phyloP scores from a whole-genome alignment of 2,797 vertebrate genomes.

The Betta splendens region DNA sequence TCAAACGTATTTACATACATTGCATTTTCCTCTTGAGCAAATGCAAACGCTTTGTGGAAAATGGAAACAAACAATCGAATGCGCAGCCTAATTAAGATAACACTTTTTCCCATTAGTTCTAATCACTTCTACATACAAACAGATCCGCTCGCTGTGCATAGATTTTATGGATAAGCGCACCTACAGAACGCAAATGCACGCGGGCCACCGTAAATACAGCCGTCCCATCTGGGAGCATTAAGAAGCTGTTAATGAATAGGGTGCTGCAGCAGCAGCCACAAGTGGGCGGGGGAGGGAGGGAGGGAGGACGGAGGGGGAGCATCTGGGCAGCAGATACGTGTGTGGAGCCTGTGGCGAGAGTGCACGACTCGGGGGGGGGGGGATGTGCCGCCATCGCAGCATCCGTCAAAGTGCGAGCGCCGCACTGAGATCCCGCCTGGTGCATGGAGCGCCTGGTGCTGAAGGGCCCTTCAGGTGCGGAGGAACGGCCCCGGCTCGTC shows the following conservation, averaged over 20 bases:
- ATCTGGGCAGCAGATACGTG: conserved; percentile 80
- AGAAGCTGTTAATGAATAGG: conserved; percentile 83
- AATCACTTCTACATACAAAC: conserved; percentile 66
- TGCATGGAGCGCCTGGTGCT: conserved; percentile 1
- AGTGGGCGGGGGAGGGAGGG: conserved; percentile 68
- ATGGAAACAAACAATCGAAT: conserved; percentile 57
- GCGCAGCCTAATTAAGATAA: conserved; percentile 63
- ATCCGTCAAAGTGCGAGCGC: no score
- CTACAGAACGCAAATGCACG: conserved; percentile 38
- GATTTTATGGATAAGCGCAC: conserved; percentile 57
- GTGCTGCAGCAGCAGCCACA: conserved; percentile 71
- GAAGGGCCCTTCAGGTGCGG: conserved; percentile 32
- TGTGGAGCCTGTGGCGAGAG: conserved; percentile 68
- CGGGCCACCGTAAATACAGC: conserved; percentile 74
- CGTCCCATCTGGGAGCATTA: conserved; percentile 82
- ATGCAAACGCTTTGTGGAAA: conserved; percentile 50
- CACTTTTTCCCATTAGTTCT: conserved; percentile 34
- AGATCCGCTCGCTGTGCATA: conserved; percentile 59
- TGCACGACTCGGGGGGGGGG: conserved; percentile 56
- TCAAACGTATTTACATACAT: conserved; percentile 70
- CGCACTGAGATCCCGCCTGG: no score
- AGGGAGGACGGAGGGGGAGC: conserved; percentile 53
- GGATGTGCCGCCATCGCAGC: no score
- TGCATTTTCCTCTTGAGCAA: conserved; percentile 50
- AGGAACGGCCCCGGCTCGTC: conserved; percentile 62